Conservation (phyloP, 1,140 invertebrate species). For the Trinorchestia longiramus region DNA sequence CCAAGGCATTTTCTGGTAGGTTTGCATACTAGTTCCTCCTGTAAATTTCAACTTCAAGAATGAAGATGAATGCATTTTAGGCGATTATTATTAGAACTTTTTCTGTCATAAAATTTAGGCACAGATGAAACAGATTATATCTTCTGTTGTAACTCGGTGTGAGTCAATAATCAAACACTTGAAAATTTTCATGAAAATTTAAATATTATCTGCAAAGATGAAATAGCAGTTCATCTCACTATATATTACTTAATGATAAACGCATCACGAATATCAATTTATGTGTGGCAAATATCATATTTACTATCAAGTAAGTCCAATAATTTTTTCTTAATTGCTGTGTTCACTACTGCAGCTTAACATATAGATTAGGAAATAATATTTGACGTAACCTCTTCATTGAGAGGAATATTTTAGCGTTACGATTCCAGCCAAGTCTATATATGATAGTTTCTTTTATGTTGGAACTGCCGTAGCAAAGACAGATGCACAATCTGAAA, state of each 20-base stretch:
- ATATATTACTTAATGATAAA: background rate
- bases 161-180: background rate
- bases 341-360: background rate
- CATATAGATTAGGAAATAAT: background rate
- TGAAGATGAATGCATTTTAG: background rate
- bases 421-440: background rate
- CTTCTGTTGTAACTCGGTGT: background rate
- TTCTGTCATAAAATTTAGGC: background rate
- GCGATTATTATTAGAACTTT: background rate
- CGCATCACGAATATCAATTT: background rate
- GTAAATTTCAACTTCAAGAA: background rate
- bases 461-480: background rate
- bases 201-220: background rate
- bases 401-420: background rate
- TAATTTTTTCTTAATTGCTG: background rate
- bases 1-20: background rate
- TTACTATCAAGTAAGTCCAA: background rate
- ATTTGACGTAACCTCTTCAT: background rate
- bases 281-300: background rate
- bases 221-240: background rate
- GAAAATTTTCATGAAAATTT: background rate
- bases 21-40: background rate
- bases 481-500: background rate
- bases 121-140: background rate
- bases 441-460: no score